phyloP scores from a whole-genome alignment of 2,888 invertebrate genomes.

The Eulithis testata region DNA sequence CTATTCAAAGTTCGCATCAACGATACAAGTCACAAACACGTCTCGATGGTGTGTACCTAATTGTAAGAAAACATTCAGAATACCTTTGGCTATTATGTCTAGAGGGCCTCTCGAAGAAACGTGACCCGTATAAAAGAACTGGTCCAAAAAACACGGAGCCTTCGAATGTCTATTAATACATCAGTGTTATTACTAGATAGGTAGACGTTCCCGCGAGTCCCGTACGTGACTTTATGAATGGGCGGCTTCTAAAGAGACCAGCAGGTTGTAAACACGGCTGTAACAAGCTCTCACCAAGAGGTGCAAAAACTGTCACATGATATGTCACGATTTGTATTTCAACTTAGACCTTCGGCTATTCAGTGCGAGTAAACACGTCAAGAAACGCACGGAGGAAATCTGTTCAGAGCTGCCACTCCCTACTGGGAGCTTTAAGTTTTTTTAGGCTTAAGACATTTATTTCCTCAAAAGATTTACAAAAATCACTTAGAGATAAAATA shows the following conservation, averaged over 20 bases:
- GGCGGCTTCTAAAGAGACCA: constrained; percentile 63
- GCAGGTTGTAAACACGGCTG: constrained; percentile 81
- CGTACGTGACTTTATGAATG: constrained; percentile 76
- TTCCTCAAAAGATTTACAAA: too few species aligned
- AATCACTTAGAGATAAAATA: too few species aligned
- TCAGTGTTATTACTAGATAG: constrained; percentile 62
- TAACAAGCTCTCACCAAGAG: constrained; percentile 70
- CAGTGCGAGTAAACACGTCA: not conserved
- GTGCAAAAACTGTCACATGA: constrained; percentile 66
- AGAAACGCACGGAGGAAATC: not conserved
- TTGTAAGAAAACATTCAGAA: constrained; percentile 73
- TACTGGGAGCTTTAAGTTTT: too few species aligned
- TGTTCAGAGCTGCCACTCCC: not conserved
- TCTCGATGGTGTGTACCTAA: constrained; percentile 60
- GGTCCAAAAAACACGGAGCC: constrained; percentile 55
- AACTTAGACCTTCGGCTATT: constrained; percentile 4
- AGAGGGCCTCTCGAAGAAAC: constrained; percentile 77
- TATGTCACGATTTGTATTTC: constrained; percentile 48
- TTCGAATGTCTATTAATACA: constrained; percentile 67
- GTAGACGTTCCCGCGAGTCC: constrained; percentile 52
- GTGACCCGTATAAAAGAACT: constrained; percentile 73
- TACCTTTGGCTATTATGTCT: constrained; percentile 64
- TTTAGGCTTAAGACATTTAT: too few species aligned
- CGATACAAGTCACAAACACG: constrained; percentile 53
- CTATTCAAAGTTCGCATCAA: constrained; percentile 47